Evolutionary conservation across 2,113 vertebrate genomes (phyloP).

Genomic region (Jacana jacana): DNA sequence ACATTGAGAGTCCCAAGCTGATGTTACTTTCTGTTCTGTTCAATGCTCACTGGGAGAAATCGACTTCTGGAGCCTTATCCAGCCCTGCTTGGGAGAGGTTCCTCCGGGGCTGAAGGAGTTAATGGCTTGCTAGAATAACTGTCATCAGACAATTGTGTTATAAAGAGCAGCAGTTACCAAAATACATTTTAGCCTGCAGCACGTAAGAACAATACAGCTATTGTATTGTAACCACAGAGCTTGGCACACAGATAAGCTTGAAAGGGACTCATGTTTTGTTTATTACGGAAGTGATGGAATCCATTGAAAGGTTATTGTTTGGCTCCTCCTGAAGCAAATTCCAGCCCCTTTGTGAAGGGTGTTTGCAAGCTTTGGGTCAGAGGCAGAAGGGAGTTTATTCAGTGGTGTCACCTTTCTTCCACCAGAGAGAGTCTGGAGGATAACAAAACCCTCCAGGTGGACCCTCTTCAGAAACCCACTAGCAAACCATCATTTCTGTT

Average conservation of each 20-base stretch:
- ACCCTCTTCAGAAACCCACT: background rate
- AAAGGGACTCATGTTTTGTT: constrained; percentile 36
- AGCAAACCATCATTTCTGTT: background rate
- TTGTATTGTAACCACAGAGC: background rate
- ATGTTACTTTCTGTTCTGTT: background rate
- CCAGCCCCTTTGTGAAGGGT: background rate
- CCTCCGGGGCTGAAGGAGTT: background rate
- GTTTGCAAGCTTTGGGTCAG: background rate
- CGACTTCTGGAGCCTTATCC: background rate
- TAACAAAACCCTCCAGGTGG: background rate
- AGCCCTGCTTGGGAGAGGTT: background rate
- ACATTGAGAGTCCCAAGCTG: background rate
- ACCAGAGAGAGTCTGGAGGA: background rate
- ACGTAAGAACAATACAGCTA: background rate
- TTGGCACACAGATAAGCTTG: background rate
- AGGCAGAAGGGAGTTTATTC: background rate
- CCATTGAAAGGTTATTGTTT: constrained; percentile 6
- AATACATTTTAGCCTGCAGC: constrained; percentile 7
- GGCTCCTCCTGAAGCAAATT: background rate
- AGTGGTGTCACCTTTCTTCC: background rate
- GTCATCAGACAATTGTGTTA: constrained; percentile 19
- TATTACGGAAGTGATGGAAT: constrained; percentile 50
- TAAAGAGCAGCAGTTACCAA: constrained; percentile 39
- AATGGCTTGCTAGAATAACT: constrained; percentile 3
- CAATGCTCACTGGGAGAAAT: background rate